A percentile compares a stretch with the other conserved stretches of the same genome.
phyloP scores from a whole-genome alignment of 2,888 invertebrate genomes.

The Eupeodes latifasciatus region DNA sequence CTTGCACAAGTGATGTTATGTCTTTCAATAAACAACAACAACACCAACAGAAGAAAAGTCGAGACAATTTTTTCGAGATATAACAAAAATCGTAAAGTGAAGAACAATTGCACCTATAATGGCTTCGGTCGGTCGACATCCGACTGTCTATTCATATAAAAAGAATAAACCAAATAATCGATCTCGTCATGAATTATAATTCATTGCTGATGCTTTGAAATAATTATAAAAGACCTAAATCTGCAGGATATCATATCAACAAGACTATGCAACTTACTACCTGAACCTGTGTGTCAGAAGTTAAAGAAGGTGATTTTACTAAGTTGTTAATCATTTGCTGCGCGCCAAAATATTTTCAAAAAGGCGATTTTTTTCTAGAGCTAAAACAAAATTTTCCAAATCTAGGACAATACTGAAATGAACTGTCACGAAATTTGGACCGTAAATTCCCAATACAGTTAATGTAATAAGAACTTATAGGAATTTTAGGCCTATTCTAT shows the following conservation, averaged over 20 bases:
- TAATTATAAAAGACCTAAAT: conserved; percentile 32
- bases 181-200: conserved; percentile 72
- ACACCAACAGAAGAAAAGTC: conserved; percentile 3
- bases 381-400: not conserved
- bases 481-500: too few species aligned
- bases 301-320: conserved; percentile 24
- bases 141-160: conserved; percentile 60
- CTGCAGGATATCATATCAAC: conserved; percentile 38
- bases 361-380: not conserved
- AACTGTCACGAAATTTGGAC: not conserved
- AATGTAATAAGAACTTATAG: too few species aligned
- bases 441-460: too few species aligned
- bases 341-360: conserved; percentile 53
- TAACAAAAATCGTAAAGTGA: conserved; percentile 54
- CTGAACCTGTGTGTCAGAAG: conserved; percentile 5
- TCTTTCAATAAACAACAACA: conserved; percentile 44
- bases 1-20: conserved; percentile 60
- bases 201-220: conserved; percentile 18
- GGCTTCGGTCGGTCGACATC: conserved; percentile 44
- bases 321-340: conserved; percentile 44
- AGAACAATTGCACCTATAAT: conserved; percentile 54
- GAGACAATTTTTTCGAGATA: conserved; percentile 40
- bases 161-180: conserved; percentile 62
- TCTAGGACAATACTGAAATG: too few species aligned
- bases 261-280: not conserved